These are phyloP conservation scores for Rhizoglyphus robini DNA, from an alignment of 1,140 invertebrate genomes.

Conservation along the genomic window DNA sequence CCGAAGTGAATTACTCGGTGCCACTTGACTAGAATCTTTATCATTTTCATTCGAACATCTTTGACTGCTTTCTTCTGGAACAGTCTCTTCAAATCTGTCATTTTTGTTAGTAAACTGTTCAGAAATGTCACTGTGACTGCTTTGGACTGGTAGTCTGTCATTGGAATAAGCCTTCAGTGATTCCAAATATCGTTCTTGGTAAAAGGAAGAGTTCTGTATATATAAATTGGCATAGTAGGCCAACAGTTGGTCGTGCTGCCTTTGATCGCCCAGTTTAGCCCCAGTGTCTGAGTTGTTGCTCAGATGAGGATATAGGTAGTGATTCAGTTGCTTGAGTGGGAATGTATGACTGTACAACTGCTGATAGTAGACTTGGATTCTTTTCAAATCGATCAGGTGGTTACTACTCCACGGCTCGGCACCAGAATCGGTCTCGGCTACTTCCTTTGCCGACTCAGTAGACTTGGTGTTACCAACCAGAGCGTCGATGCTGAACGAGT, in stretches of 20 bases:
- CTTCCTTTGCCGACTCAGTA: neutral
- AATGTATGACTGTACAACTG: neutral
- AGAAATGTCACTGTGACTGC: too few relatives aligned
- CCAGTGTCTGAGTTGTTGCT: neutral
- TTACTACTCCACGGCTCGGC: neutral
- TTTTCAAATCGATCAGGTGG: neutral
- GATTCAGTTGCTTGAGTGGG: neutral
- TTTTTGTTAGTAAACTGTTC: too few relatives aligned
- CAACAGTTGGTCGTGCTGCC: neutral
- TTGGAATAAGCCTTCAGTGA: too few relatives aligned
- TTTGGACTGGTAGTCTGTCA: too few relatives aligned
- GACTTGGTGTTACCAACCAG: neutral
- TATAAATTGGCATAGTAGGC: constrained; percentile 7
- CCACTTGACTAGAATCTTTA: neutral
- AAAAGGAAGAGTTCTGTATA: neutral
- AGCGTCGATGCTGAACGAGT: constrained; percentile 1
- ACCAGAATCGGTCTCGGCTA: neutral
- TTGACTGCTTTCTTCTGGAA: neutral
- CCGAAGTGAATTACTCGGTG: too few relatives aligned
- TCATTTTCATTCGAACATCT: neutral
- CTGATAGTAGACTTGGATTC: neutral
- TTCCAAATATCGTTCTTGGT: constrained; percentile 8
- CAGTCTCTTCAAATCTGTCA: too few relatives aligned
- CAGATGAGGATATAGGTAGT: neutral
- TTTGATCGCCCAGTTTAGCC: too few relatives aligned